A percentile compares a stretch with the other conserved stretches of the same genome.
phyloP scores from a whole-genome alignment of 2,888 invertebrate genomes.

The Trichacis sp. region DNA sequence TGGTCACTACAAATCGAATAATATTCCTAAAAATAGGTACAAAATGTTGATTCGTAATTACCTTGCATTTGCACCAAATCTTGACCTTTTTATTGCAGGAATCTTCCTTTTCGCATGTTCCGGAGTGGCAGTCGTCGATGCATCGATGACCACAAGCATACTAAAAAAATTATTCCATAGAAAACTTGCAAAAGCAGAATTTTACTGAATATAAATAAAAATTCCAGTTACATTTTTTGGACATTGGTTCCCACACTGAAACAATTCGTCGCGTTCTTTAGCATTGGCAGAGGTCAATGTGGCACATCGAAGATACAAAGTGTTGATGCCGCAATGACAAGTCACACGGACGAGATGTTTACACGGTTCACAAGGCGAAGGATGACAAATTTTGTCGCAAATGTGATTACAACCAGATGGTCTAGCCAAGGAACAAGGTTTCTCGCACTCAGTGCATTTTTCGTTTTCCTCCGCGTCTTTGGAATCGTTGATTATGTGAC shows the following conservation, averaged over 20 bases:
- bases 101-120: slow-evolving; percentile 76
- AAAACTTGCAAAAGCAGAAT: too few relatives aligned
- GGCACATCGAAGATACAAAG: slow-evolving; percentile 80
- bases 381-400: slow-evolving; percentile 80
- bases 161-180: too few relatives aligned
- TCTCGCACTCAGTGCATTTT: slow-evolving; percentile 73
- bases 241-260: slow-evolving; percentile 85
- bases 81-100: slow-evolving; percentile 85
- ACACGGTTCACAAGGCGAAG: slow-evolving; percentile 82
- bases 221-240: slow-evolving; percentile 82
- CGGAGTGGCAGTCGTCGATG: slow-evolving; percentile 79
- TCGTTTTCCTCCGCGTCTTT: slow-evolving; percentile 23
- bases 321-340: slow-evolving; percentile 87
- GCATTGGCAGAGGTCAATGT: slow-evolving; percentile 74
- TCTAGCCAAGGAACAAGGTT: slow-evolving; percentile 75
- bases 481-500: slow-evolving; percentile 73
- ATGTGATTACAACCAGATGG: slow-evolving; percentile 82
- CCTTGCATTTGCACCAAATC: slow-evolving; percentile 81
- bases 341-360: slow-evolving; percentile 76
- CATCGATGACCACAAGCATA: slow-evolving; percentile 89
- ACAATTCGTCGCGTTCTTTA: slow-evolving; percentile 66
- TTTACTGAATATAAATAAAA: too few relatives aligned
- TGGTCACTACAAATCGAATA: too few relatives aligned
- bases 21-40: too few relatives aligned
- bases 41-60: slow-evolving; percentile 4